phyloP scores from a whole-genome alignment of 2,113 vertebrate species.

The Grus americana region DNA sequence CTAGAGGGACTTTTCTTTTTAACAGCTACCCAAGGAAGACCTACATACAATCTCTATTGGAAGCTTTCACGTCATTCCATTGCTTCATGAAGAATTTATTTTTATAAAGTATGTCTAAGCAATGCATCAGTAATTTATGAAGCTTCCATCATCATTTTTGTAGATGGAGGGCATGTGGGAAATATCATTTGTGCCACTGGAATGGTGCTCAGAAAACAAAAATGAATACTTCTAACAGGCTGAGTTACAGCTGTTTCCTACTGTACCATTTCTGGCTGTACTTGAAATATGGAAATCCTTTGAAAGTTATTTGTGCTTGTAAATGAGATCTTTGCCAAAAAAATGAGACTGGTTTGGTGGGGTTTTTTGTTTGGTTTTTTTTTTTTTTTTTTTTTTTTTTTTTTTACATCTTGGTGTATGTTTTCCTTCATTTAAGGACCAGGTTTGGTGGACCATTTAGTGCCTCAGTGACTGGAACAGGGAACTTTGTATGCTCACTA shows the following conservation, averaged over 20 bases:
- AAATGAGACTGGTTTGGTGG: background rate
- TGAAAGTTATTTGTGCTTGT: background rate
- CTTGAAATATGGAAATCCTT: conserved; percentile 4
- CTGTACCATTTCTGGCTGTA: background rate
- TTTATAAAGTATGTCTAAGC: conserved; percentile 48
- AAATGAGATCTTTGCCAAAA: background rate
- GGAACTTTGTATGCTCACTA: accelerated
- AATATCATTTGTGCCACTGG: conserved; percentile 55
- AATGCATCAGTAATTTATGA: conserved; percentile 52
- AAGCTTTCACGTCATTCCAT: background rate
- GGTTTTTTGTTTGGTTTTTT: background rate
- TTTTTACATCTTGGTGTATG: background rate
- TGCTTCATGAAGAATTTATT: conserved; percentile 50
- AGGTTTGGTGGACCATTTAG: background rate
- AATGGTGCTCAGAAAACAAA: conserved; percentile 39
- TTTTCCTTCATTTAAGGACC: background rate
- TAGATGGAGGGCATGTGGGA: conserved; percentile 15
- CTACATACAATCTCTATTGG: background rate
- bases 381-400: too few species aligned
- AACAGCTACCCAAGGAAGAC: conserved; percentile 12
- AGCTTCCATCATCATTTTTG: conserved; percentile 31
- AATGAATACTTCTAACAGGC: background rate
- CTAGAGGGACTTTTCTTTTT: conserved; percentile 16
- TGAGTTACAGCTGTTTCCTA: conserved; percentile 23
- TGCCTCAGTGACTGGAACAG: background rate